A percentile compares a stretch with the other conserved stretches of the same genome.
phyloP scores from a whole-genome alignment of 2,797 vertebrate species.

The Cirrhinus mrigala region DNA sequence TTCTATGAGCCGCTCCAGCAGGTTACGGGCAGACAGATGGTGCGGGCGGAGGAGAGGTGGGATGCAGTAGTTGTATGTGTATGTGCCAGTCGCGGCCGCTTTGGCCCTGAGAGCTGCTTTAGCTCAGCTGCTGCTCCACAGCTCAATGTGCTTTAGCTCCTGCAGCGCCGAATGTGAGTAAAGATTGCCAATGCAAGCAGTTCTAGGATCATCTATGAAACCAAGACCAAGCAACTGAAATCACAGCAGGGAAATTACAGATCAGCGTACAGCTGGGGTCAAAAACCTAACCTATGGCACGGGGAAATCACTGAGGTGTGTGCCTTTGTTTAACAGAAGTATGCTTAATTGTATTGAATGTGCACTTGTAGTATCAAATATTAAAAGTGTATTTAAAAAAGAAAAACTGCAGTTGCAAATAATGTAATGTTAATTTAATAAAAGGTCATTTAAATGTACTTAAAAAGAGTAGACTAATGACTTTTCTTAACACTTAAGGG shows the following conservation, averaged over 20 bases:
- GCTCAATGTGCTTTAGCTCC: conserved; percentile 38
- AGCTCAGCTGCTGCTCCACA: conserved; percentile 27
- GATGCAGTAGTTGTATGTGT: conserved; percentile 49
- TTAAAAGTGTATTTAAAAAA: neutral
- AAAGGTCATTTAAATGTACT: neutral
- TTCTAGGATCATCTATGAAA: neutral
- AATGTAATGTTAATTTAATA: neutral
- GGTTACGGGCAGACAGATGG: conserved; percentile 83
- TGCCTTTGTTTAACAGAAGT: neutral
- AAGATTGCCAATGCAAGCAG: conserved; percentile 18
- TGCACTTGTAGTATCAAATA: neutral
- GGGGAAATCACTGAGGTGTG: neutral
- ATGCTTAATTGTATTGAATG: neutral
- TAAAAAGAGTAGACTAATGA: neutral
- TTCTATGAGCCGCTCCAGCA: conserved; percentile 75
- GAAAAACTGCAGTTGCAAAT: neutral
- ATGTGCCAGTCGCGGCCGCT: conserved; percentile 26
- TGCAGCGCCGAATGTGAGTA: neutral
- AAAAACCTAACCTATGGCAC: neutral
- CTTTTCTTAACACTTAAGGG: neutral
- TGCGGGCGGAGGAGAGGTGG: conserved; percentile 67
- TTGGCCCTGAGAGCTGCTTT: conserved; percentile 33
- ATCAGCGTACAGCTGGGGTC: neutral
- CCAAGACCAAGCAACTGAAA: neutral
- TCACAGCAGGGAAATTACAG: neutral